Evolutionary conservation across 1,140 invertebrate species (phyloP).

Genomic region (Drosophila ogumai): DNA sequence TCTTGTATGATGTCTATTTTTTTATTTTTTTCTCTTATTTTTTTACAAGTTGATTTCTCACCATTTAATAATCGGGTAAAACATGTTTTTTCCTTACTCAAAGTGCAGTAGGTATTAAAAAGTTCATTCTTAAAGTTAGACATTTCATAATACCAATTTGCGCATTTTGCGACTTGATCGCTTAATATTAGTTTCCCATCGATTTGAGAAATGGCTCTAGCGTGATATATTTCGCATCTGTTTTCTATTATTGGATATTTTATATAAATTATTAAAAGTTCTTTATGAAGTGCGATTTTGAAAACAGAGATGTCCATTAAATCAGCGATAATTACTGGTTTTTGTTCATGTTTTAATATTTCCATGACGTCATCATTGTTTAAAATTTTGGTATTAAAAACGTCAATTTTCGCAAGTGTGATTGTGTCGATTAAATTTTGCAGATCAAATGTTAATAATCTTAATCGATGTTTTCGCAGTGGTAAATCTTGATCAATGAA

Average conservation of each 20-base stretch:
- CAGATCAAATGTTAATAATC: conserved; percentile 2
- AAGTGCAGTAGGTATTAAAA: conserved; percentile 1
- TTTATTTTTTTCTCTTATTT: neutral
- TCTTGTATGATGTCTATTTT: neutral
- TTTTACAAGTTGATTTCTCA: conserved; percentile 1
- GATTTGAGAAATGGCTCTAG: neutral
- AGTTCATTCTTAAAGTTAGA: neutral
- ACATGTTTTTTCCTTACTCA: neutral
- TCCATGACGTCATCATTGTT: neutral
- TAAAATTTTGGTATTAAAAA: neutral
- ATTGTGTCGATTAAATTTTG: neutral
- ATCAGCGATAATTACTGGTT: too few relatives aligned
- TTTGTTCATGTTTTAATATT: neutral
- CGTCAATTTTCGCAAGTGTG: neutral
- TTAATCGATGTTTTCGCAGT: conserved; percentile 4
- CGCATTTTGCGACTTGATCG: neutral
- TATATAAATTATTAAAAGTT: too few relatives aligned
- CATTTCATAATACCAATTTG: neutral
- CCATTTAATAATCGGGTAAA: neutral
- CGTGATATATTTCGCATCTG: too few relatives aligned
- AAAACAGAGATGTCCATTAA: too few relatives aligned
- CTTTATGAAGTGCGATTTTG: too few relatives aligned
- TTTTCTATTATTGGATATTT: too few relatives aligned
- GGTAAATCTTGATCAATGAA: neutral
- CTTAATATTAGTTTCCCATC: neutral